phyloP scores from a whole-genome alignment of 1,140 invertebrate species.

The Papilio glaucus region DNA sequence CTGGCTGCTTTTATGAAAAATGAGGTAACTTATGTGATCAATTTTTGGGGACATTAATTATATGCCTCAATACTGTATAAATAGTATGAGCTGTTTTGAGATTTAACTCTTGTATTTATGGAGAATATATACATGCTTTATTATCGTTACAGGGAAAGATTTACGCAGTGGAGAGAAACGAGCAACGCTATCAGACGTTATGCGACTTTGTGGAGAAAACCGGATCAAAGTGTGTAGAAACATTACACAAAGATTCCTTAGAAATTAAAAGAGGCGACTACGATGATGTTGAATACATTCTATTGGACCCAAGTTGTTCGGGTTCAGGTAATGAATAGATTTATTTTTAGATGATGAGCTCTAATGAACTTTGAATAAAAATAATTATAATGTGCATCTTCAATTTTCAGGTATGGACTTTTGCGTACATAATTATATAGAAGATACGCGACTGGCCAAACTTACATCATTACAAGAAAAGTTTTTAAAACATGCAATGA shows the following conservation, averaged over 20 bases:
- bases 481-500: conserved; percentile 93
- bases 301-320: conserved; percentile 98
- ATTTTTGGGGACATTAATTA: too few species aligned
- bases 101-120: too few species aligned
- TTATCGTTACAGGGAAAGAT: conserved; percentile 88
- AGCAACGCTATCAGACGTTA: conserved; percentile 86
- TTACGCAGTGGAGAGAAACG: conserved; percentile 92
- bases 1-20: conserved; percentile 93
- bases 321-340: conserved; percentile 88
- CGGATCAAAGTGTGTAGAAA: conserved; percentile 86
- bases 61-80: too few species aligned
- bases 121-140: too few species aligned
- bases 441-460: conserved; percentile 85
- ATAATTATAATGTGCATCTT: not conserved
- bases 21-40: conserved; percentile 78
- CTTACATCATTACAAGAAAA: conserved; percentile 93
- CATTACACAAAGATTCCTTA: conserved; percentile 89
- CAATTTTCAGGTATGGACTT: conserved; percentile 72
- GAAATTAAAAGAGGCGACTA: conserved; percentile 85
- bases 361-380: not conserved
- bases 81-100: too few species aligned
- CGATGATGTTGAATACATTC: conserved; percentile 92
- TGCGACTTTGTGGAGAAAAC: conserved; percentile 86
- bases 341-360: not conserved
- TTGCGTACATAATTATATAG: conserved; percentile 72